phyloP scores from a whole-genome alignment of 2,888 invertebrate genomes.

The Drosophila fulvimacula region DNA sequence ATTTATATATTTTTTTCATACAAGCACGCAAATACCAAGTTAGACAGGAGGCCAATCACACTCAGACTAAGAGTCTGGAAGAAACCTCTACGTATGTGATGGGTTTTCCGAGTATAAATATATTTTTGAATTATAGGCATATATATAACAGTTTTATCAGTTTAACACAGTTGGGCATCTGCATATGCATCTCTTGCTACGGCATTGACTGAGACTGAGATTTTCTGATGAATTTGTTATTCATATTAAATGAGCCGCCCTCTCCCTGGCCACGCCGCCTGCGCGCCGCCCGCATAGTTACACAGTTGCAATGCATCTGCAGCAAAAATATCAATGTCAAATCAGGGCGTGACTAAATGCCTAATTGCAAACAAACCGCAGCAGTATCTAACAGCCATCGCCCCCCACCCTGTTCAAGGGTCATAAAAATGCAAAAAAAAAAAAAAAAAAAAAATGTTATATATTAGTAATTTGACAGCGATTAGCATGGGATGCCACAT shows the following conservation, averaged over 20 bases:
- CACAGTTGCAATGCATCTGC: conserved; percentile 26
- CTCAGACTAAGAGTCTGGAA: too few species aligned
- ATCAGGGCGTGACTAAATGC: conserved; percentile 75
- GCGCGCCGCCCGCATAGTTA: conserved; percentile 44
- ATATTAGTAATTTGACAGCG: conserved; percentile 68
- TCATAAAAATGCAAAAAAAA: conserved; percentile 74
- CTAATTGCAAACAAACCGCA: conserved; percentile 71
- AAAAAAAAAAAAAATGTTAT: conserved; percentile 26
- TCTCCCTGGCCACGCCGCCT: not conserved
- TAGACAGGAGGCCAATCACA: too few species aligned
- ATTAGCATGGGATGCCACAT: conserved; percentile 63
- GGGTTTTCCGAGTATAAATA: too few species aligned
- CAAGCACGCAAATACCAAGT: too few species aligned
- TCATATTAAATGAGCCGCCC: conserved; percentile 25
- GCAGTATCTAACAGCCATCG: conserved; percentile 13
- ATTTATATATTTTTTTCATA: too few species aligned
- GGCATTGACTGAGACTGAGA: not conserved
- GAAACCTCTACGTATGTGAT: too few species aligned
- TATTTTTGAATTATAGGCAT: too few species aligned
- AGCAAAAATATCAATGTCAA: conserved; percentile 68
- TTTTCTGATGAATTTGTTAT: not conserved
- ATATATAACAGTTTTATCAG: too few species aligned
- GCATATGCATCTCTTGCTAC: conserved; percentile 3
- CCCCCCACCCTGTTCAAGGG: conserved; percentile 15
- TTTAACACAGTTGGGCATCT: not conserved